These are phyloP conservation scores for Halcyon badia DNA, from an alignment of 2,797 vertebrate species.

Conservation along the genomic window DNA sequence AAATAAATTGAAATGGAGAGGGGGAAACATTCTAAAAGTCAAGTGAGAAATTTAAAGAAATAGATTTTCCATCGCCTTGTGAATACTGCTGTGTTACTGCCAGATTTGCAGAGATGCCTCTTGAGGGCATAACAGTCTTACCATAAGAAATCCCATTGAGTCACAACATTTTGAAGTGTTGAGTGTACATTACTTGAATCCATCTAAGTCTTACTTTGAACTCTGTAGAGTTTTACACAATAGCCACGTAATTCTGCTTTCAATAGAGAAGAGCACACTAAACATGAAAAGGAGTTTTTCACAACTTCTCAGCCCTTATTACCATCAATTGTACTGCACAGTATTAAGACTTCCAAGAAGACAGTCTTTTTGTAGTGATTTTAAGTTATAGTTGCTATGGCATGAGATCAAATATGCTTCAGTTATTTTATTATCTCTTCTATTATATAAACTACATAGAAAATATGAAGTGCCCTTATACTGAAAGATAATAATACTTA, in stretches of 20 bases:
- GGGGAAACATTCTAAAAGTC: not conserved
- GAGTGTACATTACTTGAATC: not conserved
- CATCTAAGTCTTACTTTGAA: not conserved
- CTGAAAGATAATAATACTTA: not conserved
- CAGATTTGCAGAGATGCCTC: not conserved
- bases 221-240: not conserved
- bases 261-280: not conserved
- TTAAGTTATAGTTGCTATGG: not conserved
- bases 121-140: not conserved
- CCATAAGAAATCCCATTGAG: not conserved
- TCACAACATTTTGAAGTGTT: not conserved
- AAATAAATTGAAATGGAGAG: not conserved
- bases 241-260: not conserved
- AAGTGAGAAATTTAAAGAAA: not conserved
- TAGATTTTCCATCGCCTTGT: not conserved
- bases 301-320: not conserved
- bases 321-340: not conserved
- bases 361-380: not conserved
- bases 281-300: not conserved
- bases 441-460: not conserved
- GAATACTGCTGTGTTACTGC: not conserved
- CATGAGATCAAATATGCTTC: not conserved
- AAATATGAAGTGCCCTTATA: not conserved
- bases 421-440: not conserved
- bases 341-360: not conserved